Conservation (phyloP, 2,113 vertebrate genomes). For the Bufo gargarizans region DNA sequence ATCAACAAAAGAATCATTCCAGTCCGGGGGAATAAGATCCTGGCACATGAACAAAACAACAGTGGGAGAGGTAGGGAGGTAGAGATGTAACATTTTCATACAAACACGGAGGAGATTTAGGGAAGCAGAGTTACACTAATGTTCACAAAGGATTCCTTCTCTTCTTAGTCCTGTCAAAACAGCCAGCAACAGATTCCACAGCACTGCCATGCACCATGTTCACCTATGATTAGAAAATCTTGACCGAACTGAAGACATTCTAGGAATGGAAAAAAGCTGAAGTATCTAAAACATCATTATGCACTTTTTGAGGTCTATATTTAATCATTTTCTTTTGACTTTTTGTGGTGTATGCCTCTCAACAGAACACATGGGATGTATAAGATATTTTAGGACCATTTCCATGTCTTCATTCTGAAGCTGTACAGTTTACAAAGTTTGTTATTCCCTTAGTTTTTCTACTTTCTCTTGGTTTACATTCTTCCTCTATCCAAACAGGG, state of each 20-base stretch:
- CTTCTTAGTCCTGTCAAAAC: not conserved
- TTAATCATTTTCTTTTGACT: not conserved
- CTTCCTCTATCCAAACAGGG: slow-evolving; percentile 13
- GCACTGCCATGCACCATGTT: not conserved
- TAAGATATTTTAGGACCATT: not conserved
- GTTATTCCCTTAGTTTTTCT: not conserved
- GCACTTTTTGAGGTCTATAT: not conserved
- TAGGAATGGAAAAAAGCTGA: too few relatives aligned
- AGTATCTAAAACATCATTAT: too few relatives aligned
- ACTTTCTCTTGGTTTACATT: not conserved
- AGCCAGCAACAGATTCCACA: not conserved
- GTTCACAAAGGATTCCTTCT: not conserved
- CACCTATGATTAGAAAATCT: not conserved
- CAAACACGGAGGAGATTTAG: slow-evolving; percentile 16
- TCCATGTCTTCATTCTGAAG: not conserved
- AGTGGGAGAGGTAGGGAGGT: slow-evolving; percentile 23
- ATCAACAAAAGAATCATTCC: slow-evolving; percentile 27
- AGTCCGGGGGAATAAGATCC: slow-evolving; percentile 12
- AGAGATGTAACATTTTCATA: slow-evolving; percentile 17
- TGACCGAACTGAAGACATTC: too few relatives aligned
- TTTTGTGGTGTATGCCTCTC: not conserved
- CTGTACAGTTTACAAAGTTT: not conserved
- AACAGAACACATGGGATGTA: not conserved
- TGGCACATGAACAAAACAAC: slow-evolving; percentile 41
- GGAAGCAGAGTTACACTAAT: not conserved